Conservation (phyloP, 2,888 invertebrate species). For the Keiferia lycopersicella region DNA sequence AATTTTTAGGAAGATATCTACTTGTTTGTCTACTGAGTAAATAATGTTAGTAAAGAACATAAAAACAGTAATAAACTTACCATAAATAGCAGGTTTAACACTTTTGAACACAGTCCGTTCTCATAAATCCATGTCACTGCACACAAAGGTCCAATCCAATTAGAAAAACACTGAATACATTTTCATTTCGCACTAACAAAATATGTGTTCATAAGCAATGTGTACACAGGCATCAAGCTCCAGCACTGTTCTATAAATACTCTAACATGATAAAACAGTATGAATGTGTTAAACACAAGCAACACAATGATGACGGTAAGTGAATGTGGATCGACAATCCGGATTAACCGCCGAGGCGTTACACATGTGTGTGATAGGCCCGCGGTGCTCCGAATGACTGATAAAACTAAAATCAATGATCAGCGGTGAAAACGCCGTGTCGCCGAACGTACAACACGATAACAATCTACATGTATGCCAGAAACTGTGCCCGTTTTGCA, state of each 20-base stretch:
- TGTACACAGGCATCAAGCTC: constrained; percentile 70
- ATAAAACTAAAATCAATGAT: constrained; percentile 25
- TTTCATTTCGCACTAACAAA: constrained; percentile 42
- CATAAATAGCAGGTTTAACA: constrained; percentile 63
- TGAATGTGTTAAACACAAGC: constrained; percentile 71
- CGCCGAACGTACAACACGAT: constrained; percentile 16
- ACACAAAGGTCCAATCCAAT: constrained; percentile 40
- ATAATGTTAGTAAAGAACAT: background rate
- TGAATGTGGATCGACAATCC: constrained; percentile 63
- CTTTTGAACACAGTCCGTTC: constrained; percentile 42
- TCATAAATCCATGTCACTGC: constrained; percentile 56
- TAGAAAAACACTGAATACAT: constrained; percentile 30
- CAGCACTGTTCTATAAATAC: constrained; percentile 75
- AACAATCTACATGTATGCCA: background rate
- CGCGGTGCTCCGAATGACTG: constrained; percentile 28
- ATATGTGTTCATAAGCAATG: constrained; percentile 42
- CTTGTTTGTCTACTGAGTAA: background rate
- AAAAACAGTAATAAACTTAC: constrained; percentile 50
- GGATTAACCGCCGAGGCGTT: constrained; percentile 60
- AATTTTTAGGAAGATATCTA: too few relatives aligned
- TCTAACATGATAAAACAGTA: constrained; percentile 73
- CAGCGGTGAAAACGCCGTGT: constrained; percentile 23
- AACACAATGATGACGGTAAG: constrained; percentile 69
- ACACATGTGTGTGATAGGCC: constrained; percentile 39
- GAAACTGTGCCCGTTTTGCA: background rate